phyloP scores from a whole-genome alignment of 2,113 vertebrate genomes.

The Pristiophorus japonicus region DNA sequence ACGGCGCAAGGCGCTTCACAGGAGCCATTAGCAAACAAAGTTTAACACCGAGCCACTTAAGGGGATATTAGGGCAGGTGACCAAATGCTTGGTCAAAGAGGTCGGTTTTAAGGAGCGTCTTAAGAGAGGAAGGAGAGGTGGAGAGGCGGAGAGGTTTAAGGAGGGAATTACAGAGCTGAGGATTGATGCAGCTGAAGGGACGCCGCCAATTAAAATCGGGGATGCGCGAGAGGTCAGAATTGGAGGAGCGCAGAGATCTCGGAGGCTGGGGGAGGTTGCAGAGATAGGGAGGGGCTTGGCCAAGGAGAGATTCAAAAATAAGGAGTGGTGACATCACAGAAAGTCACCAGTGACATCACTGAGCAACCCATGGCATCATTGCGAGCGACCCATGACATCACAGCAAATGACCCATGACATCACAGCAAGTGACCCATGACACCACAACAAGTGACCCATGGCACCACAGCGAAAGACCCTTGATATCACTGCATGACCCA shows the following conservation, averaged over 20 bases:
- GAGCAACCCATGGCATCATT: too few species aligned
- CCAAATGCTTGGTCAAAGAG: too few species aligned
- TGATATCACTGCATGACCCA: too few species aligned
- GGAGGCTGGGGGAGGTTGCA: neutral
- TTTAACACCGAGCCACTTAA: neutral
- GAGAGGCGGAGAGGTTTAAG: neutral
- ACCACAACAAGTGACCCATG: too few species aligned
- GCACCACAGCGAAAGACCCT: too few species aligned
- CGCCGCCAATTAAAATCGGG: neutral
- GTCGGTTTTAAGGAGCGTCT: neutral
- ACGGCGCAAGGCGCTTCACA: neutral
- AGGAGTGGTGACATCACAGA: too few species aligned
- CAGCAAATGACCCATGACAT: too few species aligned
- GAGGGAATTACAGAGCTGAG: neutral
- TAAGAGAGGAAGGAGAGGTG: neutral
- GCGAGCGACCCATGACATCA: too few species aligned
- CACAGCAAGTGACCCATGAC: too few species aligned
- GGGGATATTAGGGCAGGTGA: neutral
- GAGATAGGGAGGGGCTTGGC: neutral
- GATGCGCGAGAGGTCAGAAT: neutral
- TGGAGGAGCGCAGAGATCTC: neutral
- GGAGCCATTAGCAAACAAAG: neutral
- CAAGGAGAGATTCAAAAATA: too few species aligned
- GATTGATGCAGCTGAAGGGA: neutral
- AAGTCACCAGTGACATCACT: too few species aligned